Evolutionary conservation across 2,797 vertebrate genomes (phyloP), one percentile per base, ranked within the genome.

Genomic region (Synaphobranchus kaupii): DNA sequence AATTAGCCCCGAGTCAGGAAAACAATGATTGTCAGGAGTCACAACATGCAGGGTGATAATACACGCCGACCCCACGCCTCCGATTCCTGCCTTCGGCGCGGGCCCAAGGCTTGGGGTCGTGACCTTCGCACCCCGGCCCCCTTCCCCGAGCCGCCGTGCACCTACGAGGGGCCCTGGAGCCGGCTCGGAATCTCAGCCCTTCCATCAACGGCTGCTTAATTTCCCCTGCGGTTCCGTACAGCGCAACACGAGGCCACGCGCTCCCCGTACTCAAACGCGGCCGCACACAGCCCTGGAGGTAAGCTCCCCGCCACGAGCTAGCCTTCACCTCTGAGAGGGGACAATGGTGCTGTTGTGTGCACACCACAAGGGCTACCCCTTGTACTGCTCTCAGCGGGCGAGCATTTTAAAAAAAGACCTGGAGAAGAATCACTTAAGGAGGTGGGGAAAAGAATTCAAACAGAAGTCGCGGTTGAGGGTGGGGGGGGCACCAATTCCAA

Each of bases 401-500:
- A 31, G 90, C 80, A 90, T 90, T 93, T 94, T 91, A 12, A 81
- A 54, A 54, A 39, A 91, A 92, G 90, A 83, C 91, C 92, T 95
- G 94, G 95, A 95, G 95, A 91, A 90, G 91, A 95, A 95, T 94
- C 94, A 94, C 93, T 63, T 94, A 92, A 94, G 94, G 56, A 54
- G 86, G 60, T 12, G 31, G 58, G 28, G 63, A 39, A 28, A 80
- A 22, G 12, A 34, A 50, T 71, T 63, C 44, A 15, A n/a, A 81
- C 76, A 56, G 76, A 50, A 58, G 60, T 34, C 31, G 58, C 89
- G 88, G 88, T 76, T 39, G 39, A 39, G 39, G 3, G 39, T 85
- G 90, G 87, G 22, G 12, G 34, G 28, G 1, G 20, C 85, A 58
- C 88, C 90, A 93, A 90, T 94, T 95, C 94, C 94, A 95, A 93